phyloP scores from a whole-genome alignment of 2,888 invertebrate genomes.

The Synanthedon andrenaeformis region DNA sequence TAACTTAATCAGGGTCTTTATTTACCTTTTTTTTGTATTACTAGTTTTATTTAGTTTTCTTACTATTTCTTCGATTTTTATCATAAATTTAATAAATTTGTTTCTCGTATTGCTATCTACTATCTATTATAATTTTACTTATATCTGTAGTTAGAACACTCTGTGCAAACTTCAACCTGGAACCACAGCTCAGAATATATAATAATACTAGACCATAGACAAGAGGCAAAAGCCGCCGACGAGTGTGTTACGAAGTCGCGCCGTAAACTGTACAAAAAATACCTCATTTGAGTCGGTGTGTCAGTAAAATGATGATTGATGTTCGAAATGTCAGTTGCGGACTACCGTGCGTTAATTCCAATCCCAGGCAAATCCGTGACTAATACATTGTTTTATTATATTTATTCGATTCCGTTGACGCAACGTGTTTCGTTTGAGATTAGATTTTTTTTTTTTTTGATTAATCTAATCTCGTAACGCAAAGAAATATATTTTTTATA shows the following conservation, averaged over 20 bases:
- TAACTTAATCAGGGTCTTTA: too few species aligned
- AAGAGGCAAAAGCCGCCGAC: neutral
- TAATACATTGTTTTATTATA: neutral
- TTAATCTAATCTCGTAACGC: too few species aligned
- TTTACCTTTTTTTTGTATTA: too few species aligned
- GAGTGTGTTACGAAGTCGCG: neutral
- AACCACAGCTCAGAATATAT: neutral
- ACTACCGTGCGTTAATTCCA: conserved; percentile 7
- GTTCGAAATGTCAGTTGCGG: conserved; percentile 6
- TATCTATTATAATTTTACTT: too few species aligned
- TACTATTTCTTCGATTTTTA: too few species aligned
- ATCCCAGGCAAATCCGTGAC: neutral
- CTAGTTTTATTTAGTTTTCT: too few species aligned
- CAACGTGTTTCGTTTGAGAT: neutral
- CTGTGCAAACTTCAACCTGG: neutral
- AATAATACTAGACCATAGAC: neutral
- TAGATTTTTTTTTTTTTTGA: too few species aligned
- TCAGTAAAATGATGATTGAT: conserved; percentile 1
- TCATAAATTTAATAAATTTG: too few species aligned
- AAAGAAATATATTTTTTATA: too few species aligned
- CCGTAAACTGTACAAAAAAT: neutral
- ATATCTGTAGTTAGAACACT: too few species aligned
- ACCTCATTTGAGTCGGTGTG: neutral
- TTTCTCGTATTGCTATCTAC: too few species aligned
- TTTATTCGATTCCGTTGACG: neutral